phyloP scores from a whole-genome alignment of 2,797 vertebrate species.

The Aplochiton taeniatus region DNA sequence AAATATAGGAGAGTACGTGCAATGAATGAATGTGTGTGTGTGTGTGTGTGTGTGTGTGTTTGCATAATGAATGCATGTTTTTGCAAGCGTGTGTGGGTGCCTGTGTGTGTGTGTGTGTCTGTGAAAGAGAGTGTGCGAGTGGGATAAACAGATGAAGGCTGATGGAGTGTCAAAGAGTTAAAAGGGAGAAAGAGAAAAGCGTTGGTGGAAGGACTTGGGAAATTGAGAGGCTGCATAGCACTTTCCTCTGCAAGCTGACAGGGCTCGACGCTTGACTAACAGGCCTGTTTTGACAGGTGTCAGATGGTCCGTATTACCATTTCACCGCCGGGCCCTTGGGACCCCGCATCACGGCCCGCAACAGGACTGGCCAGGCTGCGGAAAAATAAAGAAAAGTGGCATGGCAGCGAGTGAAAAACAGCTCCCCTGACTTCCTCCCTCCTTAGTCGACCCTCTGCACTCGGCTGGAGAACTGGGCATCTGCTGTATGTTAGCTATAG shows the following conservation, averaged over 20 bases:
- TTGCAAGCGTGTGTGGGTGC: slow-evolving; percentile 4
- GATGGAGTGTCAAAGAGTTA: background rate
- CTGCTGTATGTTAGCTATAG: slow-evolving; percentile 58
- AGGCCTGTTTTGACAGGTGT: slow-evolving; percentile 85
- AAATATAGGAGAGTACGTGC: slow-evolving; percentile 33
- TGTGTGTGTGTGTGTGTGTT: slow-evolving; percentile 11
- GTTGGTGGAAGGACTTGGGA: slow-evolving; percentile 2
- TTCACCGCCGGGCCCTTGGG: slow-evolving; percentile 74
- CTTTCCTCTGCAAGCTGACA: slow-evolving; percentile 74
- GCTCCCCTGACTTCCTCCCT: slow-evolving; percentile 59
- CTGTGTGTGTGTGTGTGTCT: slow-evolving; percentile 1
- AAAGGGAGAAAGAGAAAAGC: slow-evolving; percentile 4
- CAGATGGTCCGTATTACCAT: slow-evolving; percentile 83
- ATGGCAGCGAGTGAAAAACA: slow-evolving; percentile 62
- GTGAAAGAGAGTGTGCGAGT: background rate
- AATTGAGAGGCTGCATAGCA: slow-evolving; percentile 71
- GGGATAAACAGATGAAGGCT: background rate
- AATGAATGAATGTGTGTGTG: slow-evolving; percentile 10
- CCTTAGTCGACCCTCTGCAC: slow-evolving; percentile 44
- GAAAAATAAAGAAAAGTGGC: slow-evolving; percentile 70
- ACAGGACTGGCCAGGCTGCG: slow-evolving; percentile 66
- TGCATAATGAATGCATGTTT: slow-evolving; percentile 4
- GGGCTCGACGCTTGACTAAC: slow-evolving; percentile 78
- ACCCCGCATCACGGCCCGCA: slow-evolving; percentile 74
- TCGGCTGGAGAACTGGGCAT: slow-evolving; percentile 54